A percentile compares a stretch with the other conserved stretches of the same genome.
phyloP scores from a whole-genome alignment of 2,797 vertebrate species.

The Chanos chanos region DNA sequence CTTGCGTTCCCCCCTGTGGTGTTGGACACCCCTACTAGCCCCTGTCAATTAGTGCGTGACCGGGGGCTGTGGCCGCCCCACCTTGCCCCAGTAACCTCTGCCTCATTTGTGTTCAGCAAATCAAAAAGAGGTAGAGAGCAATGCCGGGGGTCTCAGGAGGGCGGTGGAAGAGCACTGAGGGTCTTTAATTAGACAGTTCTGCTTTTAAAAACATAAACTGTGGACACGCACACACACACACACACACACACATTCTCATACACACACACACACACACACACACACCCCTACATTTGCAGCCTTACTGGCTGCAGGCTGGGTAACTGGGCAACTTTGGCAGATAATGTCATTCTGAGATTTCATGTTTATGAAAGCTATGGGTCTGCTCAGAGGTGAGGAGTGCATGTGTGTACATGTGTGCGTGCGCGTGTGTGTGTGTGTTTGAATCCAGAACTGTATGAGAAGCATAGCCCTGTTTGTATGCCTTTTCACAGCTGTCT shows the following conservation, averaged over 20 bases:
- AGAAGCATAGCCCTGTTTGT: too few species aligned
- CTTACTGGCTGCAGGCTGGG: not conserved
- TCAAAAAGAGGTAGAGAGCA: too few species aligned
- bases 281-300: not conserved
- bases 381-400: not conserved
- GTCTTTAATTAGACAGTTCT: too few species aligned
- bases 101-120: too few species aligned
- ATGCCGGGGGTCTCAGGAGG: too few species aligned
- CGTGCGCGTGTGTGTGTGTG: not conserved
- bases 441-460: not conserved
- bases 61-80: slow-evolving; percentile 27
- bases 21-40: slow-evolving; percentile 1
- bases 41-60: slow-evolving; percentile 40
- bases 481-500: too few species aligned
- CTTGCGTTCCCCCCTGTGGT: not conserved
- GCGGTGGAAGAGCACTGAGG: too few species aligned
- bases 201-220: too few species aligned
- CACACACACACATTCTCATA: not conserved
- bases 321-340: too few species aligned
- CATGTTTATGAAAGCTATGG: too few species aligned
- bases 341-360: too few species aligned
- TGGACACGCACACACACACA: not conserved
- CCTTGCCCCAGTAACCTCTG: too few species aligned
- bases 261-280: not conserved
- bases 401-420: not conserved